Evolutionary conservation across 2,888 invertebrate genomes (phyloP), one percentile per base, ranked within the genome.

Genomic region (Apodemia mormo): DNA sequence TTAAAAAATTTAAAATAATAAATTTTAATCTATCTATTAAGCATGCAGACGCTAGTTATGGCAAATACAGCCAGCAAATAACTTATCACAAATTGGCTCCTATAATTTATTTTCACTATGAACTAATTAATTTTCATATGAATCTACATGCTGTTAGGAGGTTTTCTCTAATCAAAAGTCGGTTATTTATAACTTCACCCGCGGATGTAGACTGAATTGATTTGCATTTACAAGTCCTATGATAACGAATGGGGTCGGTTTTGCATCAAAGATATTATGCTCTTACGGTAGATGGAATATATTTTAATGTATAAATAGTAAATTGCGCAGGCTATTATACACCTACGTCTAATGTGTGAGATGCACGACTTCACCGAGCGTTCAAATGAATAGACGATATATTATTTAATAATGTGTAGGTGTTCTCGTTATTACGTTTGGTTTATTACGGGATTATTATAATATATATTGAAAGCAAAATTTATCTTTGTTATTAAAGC

Each of bases 151-250:
- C 77, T 75, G 80, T 81, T 86, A 77, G 76, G 76, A 70, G 75
- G 74, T 79, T 82, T 86, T 88, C 86, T 86, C 86, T 85, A 88
- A 90, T 90, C 90, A 90, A 89, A 90, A 89, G 88, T 88, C 82
- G 81, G 87, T 88, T 88, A 90, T 90, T 90, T 64, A 64, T 64
- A 64, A 64, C 37, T 69, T 65, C 64, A 61, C 49, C 33, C 45
- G 40, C 64, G 29, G 54, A 67, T 61, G 54, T 52, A 76, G 79
- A 78, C 78, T 80, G 81, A 78, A 82, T 84, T 79, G 81, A 88
- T 89, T 89, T 88, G 89, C 89, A 89, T 89, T 84, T 81, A 85
- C 85, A 85, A 81, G 83, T 79, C 75, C 73, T 14, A 56, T 80
- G 84, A 84, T 83, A 85, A 84, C 82, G 84, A 85, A 84, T 82